These are phyloP conservation scores for Halcyon badia DNA, from an alignment of 2,797 vertebrate genomes.

Conservation along the genomic window DNA sequence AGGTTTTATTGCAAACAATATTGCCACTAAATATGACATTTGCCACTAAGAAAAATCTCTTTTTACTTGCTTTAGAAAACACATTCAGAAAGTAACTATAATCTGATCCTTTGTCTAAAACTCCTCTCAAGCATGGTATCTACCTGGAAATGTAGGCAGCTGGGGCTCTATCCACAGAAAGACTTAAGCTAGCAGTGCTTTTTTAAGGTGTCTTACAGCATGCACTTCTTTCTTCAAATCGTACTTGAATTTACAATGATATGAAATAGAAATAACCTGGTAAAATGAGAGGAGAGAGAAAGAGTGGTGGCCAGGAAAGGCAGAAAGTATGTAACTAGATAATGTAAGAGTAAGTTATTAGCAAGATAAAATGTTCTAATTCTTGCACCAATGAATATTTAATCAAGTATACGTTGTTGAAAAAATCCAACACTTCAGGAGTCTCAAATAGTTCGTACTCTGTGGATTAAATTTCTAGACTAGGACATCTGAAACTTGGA, in stretches of 20 bases:
- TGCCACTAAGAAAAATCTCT: not conserved
- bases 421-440: not conserved
- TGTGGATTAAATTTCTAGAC: not conserved
- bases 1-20: not conserved
- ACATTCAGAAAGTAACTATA: not conserved
- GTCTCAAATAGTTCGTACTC: not conserved
- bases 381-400: not conserved
- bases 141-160: not conserved
- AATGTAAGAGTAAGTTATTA: not conserved
- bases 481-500: not conserved
- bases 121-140: not conserved
- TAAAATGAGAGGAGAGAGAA: not conserved
- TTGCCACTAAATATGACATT: not conserved
- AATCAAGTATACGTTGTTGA: not conserved
- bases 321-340: not conserved
- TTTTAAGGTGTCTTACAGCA: not conserved
- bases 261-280: not conserved
- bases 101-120: not conserved
- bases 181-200: not conserved
- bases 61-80: not conserved
- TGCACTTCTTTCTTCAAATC: not conserved
- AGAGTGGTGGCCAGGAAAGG: not conserved
- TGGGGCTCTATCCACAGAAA: not conserved
- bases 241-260: not conserved
- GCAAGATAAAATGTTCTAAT: not conserved